Evolutionary conservation across 2,113 vertebrate species (phyloP), one percentile per base, ranked within the genome.

Genomic region (Heterocephalus glaber): DNA sequence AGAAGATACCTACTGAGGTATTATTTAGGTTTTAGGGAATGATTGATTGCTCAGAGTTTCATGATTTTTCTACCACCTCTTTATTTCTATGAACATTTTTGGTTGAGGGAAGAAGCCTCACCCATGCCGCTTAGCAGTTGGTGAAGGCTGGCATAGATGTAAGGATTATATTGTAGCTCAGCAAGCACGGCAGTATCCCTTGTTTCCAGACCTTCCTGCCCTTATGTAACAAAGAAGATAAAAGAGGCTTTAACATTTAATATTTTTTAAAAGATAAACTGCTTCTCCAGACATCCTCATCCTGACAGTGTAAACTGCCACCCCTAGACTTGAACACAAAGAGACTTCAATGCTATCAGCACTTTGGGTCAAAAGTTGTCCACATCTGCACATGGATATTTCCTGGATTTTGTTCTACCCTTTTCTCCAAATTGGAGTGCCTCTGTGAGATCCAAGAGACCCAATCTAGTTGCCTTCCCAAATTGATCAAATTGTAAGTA

Each of bases 161-260:
- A 60, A 47, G 14, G 2, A 1, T 7, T 26, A 0, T 61, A 20
- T 12, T 66, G 6, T 65, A 24, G 5, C 22, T 17, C 47, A 5
- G 9, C 33, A 17, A 52, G 8, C 24, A 74, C 3, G 13, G 4
- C 5, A 26, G 7, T 6, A 35, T 35, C 22, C 11, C 16, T 89
- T 9, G 0, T 13, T 10, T 1, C 5, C 16, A 60, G 24, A 33
- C 72, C 7, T 70, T 20, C 19, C 17, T 74, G 0, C 22, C 24
- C 19, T 19, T 35, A 26, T 77, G 26, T 77, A 49, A 49, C 3
- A 1, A 49, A 77, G 74, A 49, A 8, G 28, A 30, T 77, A 77
- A 77, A 17, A 41, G 13, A 9, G 5, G 7, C 13, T 77, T 49
- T 30, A 49, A 17, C 28, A 76, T 47, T 47, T 44, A 30, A 47